Conservation (phyloP, 2,888 invertebrate genomes). For the Nomada fabriciana region DNA sequence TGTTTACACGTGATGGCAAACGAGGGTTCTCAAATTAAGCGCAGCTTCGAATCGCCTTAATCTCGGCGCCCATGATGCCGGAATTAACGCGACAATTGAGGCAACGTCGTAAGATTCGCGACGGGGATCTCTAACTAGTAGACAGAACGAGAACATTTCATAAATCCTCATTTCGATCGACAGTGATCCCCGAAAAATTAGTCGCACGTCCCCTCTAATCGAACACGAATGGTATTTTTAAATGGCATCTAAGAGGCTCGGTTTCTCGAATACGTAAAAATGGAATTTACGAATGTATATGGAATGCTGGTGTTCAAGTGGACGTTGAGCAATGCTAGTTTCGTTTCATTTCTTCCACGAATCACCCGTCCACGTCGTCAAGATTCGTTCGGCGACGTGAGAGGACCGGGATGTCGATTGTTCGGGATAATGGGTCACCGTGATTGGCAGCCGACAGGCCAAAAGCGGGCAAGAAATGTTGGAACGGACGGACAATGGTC, state of each 20-base stretch:
- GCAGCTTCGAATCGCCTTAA: constrained; percentile 55
- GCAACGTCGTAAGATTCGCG: not conserved
- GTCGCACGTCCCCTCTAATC: not conserved
- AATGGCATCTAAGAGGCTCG: no score
- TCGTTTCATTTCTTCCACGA: constrained; percentile 17
- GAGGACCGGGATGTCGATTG: constrained; percentile 39
- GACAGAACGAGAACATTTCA: not conserved
- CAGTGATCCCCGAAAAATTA: not conserved
- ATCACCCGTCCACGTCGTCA: constrained; percentile 24
- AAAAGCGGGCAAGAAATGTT: constrained; percentile 49
- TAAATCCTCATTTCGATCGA: not conserved
- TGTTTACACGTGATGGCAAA: constrained; percentile 54
- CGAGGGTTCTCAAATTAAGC: constrained; percentile 61
- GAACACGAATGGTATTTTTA: no score
- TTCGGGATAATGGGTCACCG: constrained; percentile 44
- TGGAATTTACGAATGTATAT: no score
- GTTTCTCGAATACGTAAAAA: no score
- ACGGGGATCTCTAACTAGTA: not conserved
- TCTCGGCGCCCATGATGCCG: constrained; percentile 45
- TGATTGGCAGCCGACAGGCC: constrained; percentile 51
- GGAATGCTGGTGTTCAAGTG: no score
- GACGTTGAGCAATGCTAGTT: no score
- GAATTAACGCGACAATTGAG: constrained; percentile 48
- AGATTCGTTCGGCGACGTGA: constrained; percentile 22
- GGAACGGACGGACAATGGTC: constrained; percentile 38